phyloP scores from a whole-genome alignment of 2,113 vertebrate genomes.

The Halichoerus grypus region DNA sequence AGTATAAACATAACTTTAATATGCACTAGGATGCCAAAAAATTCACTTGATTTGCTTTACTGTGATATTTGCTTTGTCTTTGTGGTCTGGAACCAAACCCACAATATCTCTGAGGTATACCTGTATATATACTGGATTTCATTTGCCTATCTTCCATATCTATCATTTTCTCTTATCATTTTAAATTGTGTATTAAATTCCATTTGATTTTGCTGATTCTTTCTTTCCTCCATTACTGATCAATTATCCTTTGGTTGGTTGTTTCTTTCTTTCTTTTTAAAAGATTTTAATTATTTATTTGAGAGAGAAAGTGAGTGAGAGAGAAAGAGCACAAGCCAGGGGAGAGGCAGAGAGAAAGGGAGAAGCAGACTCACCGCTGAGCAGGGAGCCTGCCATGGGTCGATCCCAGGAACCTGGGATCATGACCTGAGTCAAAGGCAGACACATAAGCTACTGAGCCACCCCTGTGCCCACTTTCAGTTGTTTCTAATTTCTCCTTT shows the following conservation, averaged over 20 bases:
- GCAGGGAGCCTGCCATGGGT: not conserved
- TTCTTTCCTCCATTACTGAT: not conserved
- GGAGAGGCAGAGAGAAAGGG: not conserved
- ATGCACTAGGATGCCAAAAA: not conserved
- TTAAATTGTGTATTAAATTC: conserved; percentile 2
- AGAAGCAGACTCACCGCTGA: not conserved
- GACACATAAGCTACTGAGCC: not conserved
- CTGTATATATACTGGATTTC: not conserved
- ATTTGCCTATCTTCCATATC: not conserved
- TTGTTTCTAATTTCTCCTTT: not conserved
- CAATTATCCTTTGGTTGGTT: not conserved
- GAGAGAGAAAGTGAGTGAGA: not conserved
- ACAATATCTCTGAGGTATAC: not conserved
- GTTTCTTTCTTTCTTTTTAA: not conserved
- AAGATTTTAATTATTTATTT: not conserved
- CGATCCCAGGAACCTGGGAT: not conserved
- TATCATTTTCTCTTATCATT: not conserved
- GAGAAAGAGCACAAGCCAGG: not conserved
- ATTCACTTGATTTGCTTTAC: not conserved
- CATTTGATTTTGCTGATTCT: not conserved
- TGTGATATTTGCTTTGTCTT: not conserved
- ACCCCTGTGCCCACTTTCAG: not conserved
- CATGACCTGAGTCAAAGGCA: not conserved
- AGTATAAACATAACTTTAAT: not conserved
- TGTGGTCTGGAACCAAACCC: not conserved